Percentiles rank a stretch among this genome's conserved stretches.
Conservation (phyloP, 2,888 invertebrate species). For the Diplazon laetatorius region DNA sequence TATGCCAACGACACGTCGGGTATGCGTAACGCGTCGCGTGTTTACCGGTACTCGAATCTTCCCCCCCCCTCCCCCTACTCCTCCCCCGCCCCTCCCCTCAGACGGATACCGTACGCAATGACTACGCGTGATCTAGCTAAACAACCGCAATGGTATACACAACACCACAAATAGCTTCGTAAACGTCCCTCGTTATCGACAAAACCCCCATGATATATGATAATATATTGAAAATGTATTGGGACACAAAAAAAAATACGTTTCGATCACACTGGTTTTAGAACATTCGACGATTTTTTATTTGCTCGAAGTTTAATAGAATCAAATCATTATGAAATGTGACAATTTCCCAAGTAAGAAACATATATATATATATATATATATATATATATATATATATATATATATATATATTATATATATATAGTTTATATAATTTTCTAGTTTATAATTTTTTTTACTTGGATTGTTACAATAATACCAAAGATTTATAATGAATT, state of each 20-base stretch:
- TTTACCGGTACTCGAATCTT: constrained; percentile 73
- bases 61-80: constrained; percentile 41
- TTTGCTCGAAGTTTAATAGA: too few relatives aligned
- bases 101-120: constrained; percentile 59
- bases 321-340: too few relatives aligned
- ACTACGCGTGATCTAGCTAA: constrained; percentile 34
- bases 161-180: neutral
- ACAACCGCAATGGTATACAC: constrained; percentile 5
- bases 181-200: neutral
- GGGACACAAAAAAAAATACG: neutral
- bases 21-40: constrained; percentile 61
- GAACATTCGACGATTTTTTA: too few relatives aligned
- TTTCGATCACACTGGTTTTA: too few relatives aligned
- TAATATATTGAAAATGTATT: neutral
- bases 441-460: too few relatives aligned
- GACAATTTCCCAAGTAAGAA: too few relatives aligned
- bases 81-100: constrained; percentile 4
- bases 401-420: too few relatives aligned
- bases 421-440: too few relatives aligned
- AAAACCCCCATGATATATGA: neutral
- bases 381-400: too few relatives aligned
- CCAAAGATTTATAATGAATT: too few relatives aligned
- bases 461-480: too few relatives aligned
- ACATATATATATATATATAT: too few relatives aligned
- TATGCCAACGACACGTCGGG: constrained; percentile 32